Base-by-base conservation (phyloP, 1,140 invertebrate genomes). In the Lutraria rhynchaena region DNA sequence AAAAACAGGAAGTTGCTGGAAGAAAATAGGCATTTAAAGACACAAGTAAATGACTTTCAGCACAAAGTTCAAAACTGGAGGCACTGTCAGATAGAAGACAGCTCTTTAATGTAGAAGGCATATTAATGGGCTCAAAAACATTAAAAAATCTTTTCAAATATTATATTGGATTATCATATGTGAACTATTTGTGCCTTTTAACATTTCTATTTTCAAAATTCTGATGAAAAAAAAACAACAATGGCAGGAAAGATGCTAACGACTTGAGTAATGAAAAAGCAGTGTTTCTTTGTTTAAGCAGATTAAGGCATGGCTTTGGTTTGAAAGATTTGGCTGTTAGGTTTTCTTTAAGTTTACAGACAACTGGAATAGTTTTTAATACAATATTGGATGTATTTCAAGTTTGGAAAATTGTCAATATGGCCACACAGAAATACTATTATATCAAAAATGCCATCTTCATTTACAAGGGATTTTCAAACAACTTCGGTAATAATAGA, bases 361-460 rank as follows among this genome's bases (percentile, higher is more conserved):
- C 82, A 41, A 41, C 78, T 22, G 51, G 73, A 17, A 69, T 81
- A 22, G 63, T 83, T 24, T 86, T 83, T 49, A 82, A 81, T 55
- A 82, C 61, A 53, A 76, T 71, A 57, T 37, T 86, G 29, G 58
- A 84, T 31, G 29, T 55, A 73, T 82, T 13, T n/a, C n/a, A n/a
- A 65, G 31, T 65, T 65, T 65, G 31, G 61, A 22, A 27, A 65
- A 31, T 22, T 65, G n/a, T 65, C 61, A 65, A 31, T 65, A 17
- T 65, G 61, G 61, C 31, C 61, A 15, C 24, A 31, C 17, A 65
- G 61, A 24, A 33, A 65, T 65, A 24, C 4, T 65, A 29, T 35
- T 29, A 65, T 65, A 19, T 65, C 29, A 19, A 65, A 31, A 65
- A 29, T 65, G 61, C 61, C 61, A 33, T 53, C 22, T 0, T n/a